A percentile compares a stretch with the other conserved stretches of the same genome.
These are phyloP conservation scores for human DNA, from an alignment of 2,113 vertebrate species.

Conservation along the genomic window DNA sequence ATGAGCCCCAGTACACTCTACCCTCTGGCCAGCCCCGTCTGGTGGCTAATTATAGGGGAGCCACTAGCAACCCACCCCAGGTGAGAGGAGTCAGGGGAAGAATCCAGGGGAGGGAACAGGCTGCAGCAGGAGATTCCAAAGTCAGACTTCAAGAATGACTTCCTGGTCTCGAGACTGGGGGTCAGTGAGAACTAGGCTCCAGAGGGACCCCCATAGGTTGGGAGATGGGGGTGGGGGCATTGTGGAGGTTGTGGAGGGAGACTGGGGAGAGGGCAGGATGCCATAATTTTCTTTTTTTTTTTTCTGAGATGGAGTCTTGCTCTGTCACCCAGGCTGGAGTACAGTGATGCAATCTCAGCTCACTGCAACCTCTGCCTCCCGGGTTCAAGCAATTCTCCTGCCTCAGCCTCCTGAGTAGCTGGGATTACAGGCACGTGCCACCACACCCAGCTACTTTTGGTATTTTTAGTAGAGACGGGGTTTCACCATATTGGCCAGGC, in stretches of 20 bases:
- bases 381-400: too few species aligned
- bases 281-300: not conserved
- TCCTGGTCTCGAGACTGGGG: not conserved
- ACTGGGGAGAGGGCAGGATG: not conserved
- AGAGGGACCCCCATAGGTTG: not conserved
- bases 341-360: too few species aligned
- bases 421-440: too few species aligned
- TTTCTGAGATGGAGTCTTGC: too few species aligned
- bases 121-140: not conserved
- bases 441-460: too few species aligned
- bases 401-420: too few species aligned
- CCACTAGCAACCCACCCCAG: not conserved
- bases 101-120: not conserved
- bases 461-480: too few species aligned
- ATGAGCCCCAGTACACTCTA: not conserved
- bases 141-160: slow-evolving; percentile 10
- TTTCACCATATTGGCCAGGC: too few species aligned
- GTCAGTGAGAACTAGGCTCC: not conserved
- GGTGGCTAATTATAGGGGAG: slow-evolving; percentile 52
- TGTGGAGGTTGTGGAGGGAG: not conserved
- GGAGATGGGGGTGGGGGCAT: not conserved
- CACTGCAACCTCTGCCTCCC: too few species aligned
- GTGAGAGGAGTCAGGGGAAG: not conserved
- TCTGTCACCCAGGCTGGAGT: too few species aligned
- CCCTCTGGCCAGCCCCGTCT: not conserved